phyloP scores from a whole-genome alignment of 2,888 invertebrate species.

The Campoletis raptor region DNA sequence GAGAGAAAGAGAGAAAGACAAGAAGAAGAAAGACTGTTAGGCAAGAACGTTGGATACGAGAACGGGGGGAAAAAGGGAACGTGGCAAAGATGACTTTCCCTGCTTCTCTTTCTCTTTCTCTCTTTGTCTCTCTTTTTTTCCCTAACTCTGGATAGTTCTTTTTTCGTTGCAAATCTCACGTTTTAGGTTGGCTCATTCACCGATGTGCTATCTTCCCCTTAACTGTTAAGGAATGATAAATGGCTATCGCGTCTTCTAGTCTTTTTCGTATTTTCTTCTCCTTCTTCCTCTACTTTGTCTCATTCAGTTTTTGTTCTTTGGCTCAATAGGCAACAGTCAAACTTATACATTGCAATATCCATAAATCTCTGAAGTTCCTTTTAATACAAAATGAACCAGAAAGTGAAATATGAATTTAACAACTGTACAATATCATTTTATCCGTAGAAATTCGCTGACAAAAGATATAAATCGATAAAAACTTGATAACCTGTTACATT shows the following conservation, averaged over 20 bases:
- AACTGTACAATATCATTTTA: background rate
- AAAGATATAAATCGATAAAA: background rate
- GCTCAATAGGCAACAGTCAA: constrained; percentile 55
- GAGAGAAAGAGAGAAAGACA: constrained; percentile 42
- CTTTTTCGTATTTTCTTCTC: constrained; percentile 59
- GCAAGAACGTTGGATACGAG: constrained; percentile 41
- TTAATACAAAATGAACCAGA: constrained; percentile 25
- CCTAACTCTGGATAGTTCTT: constrained; percentile 55
- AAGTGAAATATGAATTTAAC: background rate
- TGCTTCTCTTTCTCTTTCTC: constrained; percentile 31
- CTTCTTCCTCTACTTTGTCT: constrained; percentile 60
- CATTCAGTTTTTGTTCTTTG: constrained; percentile 50
- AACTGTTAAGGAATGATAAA: constrained; percentile 79
- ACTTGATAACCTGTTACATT: background rate
- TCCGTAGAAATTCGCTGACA: background rate
- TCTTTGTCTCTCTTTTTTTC: constrained; percentile 51
- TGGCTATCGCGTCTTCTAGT: constrained; percentile 73
- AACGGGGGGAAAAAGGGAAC: constrained; percentile 62
- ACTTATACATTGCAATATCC: constrained; percentile 39
- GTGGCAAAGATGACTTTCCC: constrained; percentile 59
- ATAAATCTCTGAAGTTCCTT: constrained; percentile 32
- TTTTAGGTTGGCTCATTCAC: constrained; percentile 59
- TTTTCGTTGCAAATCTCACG: constrained; percentile 61
- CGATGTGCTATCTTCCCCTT: constrained; percentile 64
- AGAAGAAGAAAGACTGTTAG: constrained; percentile 31